A percentile compares a stretch with the other conserved stretches of the same genome.
phyloP scores from a whole-genome alignment of 2,888 invertebrate genomes.

The Lagria hirta region DNA sequence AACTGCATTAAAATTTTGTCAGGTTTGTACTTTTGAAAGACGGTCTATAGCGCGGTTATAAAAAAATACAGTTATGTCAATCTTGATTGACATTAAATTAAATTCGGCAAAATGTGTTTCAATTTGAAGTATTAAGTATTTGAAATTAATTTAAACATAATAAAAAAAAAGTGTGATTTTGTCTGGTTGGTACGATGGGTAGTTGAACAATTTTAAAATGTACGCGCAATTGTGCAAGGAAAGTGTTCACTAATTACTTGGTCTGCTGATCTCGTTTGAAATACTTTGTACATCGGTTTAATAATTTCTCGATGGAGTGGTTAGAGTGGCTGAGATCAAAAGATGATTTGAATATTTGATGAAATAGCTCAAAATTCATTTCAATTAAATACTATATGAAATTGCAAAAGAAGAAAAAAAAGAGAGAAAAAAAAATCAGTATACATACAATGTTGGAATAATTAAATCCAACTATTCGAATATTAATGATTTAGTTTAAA shows the following conservation, averaged over 20 bases:
- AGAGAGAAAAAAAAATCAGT: too few relatives aligned
- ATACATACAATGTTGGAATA: too few relatives aligned
- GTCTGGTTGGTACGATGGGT: too few relatives aligned
- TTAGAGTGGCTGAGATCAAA: slow-evolving; percentile 23
- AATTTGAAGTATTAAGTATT: too few relatives aligned
- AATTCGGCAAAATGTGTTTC: too few relatives aligned
- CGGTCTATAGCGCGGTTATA: too few relatives aligned
- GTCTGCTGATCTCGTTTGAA: slow-evolving; percentile 15
- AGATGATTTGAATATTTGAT: slow-evolving; percentile 22
- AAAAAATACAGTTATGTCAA: too few relatives aligned
- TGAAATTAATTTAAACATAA: too few relatives aligned
- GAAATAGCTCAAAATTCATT: slow-evolving; percentile 19
- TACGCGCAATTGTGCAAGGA: slow-evolving; percentile 5
- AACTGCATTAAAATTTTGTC: too few relatives aligned
- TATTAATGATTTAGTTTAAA: slow-evolving; percentile 38
- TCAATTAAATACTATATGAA: slow-evolving; percentile 18
- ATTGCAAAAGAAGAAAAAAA: slow-evolving; percentile 5
- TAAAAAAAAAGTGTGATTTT: too few relatives aligned
- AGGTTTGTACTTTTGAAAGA: too few relatives aligned
- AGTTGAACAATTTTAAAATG: slow-evolving; percentile 9
- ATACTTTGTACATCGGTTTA: slow-evolving; percentile 21
- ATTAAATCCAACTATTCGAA: slow-evolving; percentile 7
- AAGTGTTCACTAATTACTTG: slow-evolving; percentile 14
- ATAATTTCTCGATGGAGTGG: slow-evolving; percentile 21
- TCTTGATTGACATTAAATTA: too few relatives aligned